Evolutionary conservation across 1,140 invertebrate genomes (phyloP).

Genomic region (Melanaphis sacchari): DNA sequence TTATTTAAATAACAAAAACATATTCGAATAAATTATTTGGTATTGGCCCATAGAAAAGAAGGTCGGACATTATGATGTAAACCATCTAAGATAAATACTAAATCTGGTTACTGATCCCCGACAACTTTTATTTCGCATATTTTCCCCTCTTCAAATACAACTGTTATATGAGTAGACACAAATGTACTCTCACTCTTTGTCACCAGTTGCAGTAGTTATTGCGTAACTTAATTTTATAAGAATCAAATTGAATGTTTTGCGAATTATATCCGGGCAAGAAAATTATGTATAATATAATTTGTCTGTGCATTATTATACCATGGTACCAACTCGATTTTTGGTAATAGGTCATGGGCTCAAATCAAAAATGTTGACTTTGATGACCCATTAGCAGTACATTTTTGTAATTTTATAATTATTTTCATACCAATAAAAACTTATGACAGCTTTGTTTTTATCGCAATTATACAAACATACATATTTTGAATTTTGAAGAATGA

Average conservation of each 20-base stretch:
- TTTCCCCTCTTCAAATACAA: not conserved
- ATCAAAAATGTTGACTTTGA: not conserved
- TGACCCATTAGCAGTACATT: not conserved
- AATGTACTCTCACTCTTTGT: not conserved
- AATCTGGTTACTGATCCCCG: conserved; percentile 30
- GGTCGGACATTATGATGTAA: conserved; percentile 37
- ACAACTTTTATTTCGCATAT: conserved; percentile 36
- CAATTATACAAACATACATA: not conserved
- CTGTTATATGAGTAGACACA: not conserved
- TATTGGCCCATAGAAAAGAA: not conserved
- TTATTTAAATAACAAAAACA: not conserved
- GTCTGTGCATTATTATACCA: not conserved
- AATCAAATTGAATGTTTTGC: conserved; percentile 22
- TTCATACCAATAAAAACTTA: not conserved
- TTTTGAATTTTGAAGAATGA: not conserved
- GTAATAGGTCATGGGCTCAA: not conserved
- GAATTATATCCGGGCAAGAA: conserved; percentile 29
- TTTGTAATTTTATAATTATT: not conserved
- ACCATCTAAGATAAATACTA: not conserved
- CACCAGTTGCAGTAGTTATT: not conserved
- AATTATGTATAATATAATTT: conserved; percentile 20
- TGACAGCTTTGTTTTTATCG: not conserved
- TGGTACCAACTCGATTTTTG: not conserved
- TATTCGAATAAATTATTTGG: not conserved
- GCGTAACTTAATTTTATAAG: not conserved